A percentile compares a stretch with the other conserved stretches of the same genome.
These are phyloP conservation scores for Heteractis magnifica DNA, from an alignment of 92 coral and sea anemone species.

Conservation along the genomic window DNA sequence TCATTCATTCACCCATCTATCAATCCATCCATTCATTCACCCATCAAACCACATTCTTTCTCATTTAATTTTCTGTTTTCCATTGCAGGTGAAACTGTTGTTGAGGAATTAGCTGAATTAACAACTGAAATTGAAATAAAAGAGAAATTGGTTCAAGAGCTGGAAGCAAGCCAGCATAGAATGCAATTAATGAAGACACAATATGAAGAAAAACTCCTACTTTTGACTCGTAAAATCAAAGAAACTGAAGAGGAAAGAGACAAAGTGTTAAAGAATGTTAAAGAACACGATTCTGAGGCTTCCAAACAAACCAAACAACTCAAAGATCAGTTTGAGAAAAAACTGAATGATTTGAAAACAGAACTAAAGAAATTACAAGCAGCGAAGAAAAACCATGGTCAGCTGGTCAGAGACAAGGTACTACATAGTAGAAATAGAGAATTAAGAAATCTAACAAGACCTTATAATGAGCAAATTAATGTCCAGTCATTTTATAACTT, in stretches of 20 bases:
- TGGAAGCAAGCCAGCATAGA: slow-evolving; percentile 82
- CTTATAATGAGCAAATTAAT: no score
- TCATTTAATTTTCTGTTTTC: background rate
- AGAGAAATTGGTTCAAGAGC: slow-evolving; percentile 88
- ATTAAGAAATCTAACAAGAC: background rate
- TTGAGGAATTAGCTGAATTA: slow-evolving; percentile 77
- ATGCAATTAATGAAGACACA: slow-evolving; percentile 76
- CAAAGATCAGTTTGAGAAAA: slow-evolving; percentile 83
- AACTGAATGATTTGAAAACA: slow-evolving; percentile 68
- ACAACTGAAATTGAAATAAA: slow-evolving; percentile 90
- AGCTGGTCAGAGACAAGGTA: slow-evolving; percentile 83
- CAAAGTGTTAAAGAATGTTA: slow-evolving; percentile 67
- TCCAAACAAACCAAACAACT: slow-evolving; percentile 67
- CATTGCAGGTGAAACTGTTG: slow-evolving; percentile 10
- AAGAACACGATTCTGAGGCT: slow-evolving; percentile 74
- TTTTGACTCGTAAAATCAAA: slow-evolving; percentile 79
- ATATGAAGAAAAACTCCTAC: slow-evolving; percentile 85
- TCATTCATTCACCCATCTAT: background rate
- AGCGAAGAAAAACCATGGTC: slow-evolving; percentile 90
- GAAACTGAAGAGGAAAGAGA: slow-evolving; percentile 95
- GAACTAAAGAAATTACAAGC: slow-evolving; percentile 90
- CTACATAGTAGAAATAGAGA: background rate
- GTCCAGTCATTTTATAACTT: no score
- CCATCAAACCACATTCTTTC: background rate
- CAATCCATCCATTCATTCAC: no score